Percentiles rank a stretch among this genome's conserved stretches.
Evolutionary conservation across 2,888 invertebrate genomes (phyloP).

Genomic region (Anthophora plumipes): DNA sequence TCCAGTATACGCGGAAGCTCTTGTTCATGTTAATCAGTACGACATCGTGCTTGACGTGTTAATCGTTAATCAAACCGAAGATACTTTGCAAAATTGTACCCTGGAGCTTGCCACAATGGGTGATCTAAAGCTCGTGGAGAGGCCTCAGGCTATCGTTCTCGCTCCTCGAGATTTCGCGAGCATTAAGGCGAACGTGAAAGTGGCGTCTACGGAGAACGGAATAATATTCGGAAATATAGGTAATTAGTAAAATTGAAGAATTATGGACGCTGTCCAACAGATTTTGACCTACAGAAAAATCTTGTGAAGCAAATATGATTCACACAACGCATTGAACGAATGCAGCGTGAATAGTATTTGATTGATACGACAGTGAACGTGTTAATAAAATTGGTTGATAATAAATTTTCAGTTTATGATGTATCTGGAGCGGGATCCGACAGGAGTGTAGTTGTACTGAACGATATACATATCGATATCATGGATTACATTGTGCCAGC

Average conservation of each 20-base stretch:
- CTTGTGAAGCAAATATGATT: too few species aligned
- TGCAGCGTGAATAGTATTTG: too few species aligned
- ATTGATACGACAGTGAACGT: too few species aligned
- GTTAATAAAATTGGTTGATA: too few species aligned
- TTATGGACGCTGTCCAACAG: too few species aligned
- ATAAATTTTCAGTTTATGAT: constrained; percentile 95
- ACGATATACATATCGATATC: constrained; percentile 99
- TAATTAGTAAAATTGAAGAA: constrained; percentile 75
- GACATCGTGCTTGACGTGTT: constrained; percentile 99
- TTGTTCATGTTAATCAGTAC: constrained; percentile 99
- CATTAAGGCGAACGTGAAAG: constrained; percentile 99
- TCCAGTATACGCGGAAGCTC: constrained; percentile 99
- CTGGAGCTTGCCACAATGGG: constrained; percentile 99
- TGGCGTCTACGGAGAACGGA: constrained; percentile 99
- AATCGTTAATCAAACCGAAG: constrained; percentile 98
- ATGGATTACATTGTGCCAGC: constrained; percentile 99
- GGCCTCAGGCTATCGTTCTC: constrained; percentile 97
- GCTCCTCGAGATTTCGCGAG: constrained; percentile 99
- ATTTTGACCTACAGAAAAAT: too few species aligned
- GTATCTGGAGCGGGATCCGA: constrained; percentile 96
- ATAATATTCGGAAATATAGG: constrained; percentile 99
- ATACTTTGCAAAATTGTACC: constrained; percentile 99
- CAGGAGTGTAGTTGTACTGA: constrained; percentile 98
- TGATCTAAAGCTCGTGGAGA: constrained; percentile 98
- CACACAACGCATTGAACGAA: too few species aligned